Evolutionary conservation across 2,888 invertebrate genomes (phyloP), one percentile per base, ranked within the genome.

Genomic region (Epinotia brunnichana): DNA sequence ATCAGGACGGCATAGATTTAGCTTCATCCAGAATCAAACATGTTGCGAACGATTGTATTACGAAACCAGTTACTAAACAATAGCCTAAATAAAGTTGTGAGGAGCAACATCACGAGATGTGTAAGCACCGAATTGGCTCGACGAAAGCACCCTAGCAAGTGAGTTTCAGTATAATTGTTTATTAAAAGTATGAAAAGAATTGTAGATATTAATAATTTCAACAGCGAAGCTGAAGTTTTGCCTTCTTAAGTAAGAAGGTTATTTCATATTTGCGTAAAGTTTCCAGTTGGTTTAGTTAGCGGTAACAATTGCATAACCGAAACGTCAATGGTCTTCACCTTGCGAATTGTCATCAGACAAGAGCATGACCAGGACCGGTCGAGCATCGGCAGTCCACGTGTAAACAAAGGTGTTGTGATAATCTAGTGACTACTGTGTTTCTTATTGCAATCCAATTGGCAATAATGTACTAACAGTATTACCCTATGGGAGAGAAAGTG

Each of bases 31-130:
- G 74, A 83, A 79, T 79, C 79, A 82, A 93, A 93, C 88, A 96
- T 97, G 96, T 94, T 97, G 90, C 95, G 96, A 94, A 95, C 96
- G 89, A 95, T 96, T 83, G 90, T 95, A 84, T 90, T 95, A 88
- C 95, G 96, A 93, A 95, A 95, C 88, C 95, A 95, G 87, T 88
- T 95, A 81, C 87, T 96, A 81, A 95, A 95, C 83, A 94, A 94
- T 84, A 90, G 94, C 82, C 86, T 96, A 63, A 94, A 94, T 87
- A 95, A 94, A 91, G 91, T 94, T 80, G 85, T 94, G 76, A 91
- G 95, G 82, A 88, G 89, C 76, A 95, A 95, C 87, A 86, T 93
- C 79, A 88, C 94, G 76, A 94, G 95, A 90, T 95, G 95, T 87
- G 79, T 95, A 78, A 94, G 94, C 78, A 93, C 94, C 77, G 95